Base-by-base conservation (phyloP, 2,113 vertebrate genomes). In the Ictidomys tridecemlineatus region DNA sequence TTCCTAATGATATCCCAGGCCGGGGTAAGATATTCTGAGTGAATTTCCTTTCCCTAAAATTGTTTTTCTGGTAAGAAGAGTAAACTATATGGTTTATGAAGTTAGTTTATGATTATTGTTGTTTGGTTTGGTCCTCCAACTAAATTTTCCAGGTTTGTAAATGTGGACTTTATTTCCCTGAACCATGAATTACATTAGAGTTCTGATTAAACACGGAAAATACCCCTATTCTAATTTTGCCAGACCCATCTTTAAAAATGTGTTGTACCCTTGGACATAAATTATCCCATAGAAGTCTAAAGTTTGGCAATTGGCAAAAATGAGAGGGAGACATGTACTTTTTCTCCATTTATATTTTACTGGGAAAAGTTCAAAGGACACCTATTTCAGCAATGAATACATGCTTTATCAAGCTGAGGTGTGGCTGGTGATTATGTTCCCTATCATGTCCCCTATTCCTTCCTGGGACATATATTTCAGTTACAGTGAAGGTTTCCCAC, bases 1-100 rank as follows among this genome's bases (percentile, higher is more conserved):
- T 99, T 80, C 99, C 99, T 45, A 10, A 51, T 5, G 99, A 99
- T 70, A 80, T 61, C 73, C 99, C 99, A 14, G 76, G 51, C 51
- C 56, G 14, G 56, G 98, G 99, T 99, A 96, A 99, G 98, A 93
- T n/a, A 84, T 4, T 14, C 72, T 58, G 26, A 4, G 3, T 58
- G 74, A 58, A 84, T 72, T 87, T 89, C 26, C 45, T 94, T 78
- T 56, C 30, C 4, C 1, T 76, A 12, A 56, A 90, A 14, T 87
- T 53, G 24, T 24, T 80, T 89, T 91, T 74, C 28, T 69, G 61
- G 24, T 65, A 74, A 74, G 26, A 48, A 95, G 53, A 73, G 37
- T 61, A 79, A 77, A 83, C 9, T 30, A 8, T 72, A 22, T 70
- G 4, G n/a, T 58, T 70, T 82, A 78, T 85, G 20, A 20, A 85